Conservation (phyloP, 1,140 invertebrate species). For the Drosophila pachea region DNA sequence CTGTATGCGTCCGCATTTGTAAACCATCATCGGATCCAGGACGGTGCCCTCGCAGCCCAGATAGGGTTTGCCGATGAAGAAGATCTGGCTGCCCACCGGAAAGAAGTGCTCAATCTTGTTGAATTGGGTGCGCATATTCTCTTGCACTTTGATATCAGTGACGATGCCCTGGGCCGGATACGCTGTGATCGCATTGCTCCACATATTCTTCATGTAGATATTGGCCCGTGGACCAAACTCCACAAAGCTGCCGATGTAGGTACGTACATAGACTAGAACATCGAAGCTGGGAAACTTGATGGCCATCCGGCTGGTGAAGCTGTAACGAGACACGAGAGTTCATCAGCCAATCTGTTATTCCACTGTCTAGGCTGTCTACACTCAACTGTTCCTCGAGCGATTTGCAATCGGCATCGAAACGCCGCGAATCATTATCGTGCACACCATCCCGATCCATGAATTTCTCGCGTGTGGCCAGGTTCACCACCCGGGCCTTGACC, state of each 20-base stretch:
- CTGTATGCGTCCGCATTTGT: conserved; percentile 66
- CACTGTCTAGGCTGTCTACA: not conserved
- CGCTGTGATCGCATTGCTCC: conserved; percentile 54
- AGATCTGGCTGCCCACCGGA: conserved; percentile 83
- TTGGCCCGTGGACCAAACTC: conserved; percentile 79
- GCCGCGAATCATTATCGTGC: conserved; percentile 39
- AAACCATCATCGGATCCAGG: conserved; percentile 62
- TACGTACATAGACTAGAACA: conserved; percentile 86
- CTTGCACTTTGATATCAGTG: conserved; percentile 43
- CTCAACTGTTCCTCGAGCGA: conserved; percentile 73
- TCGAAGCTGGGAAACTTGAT: conserved; percentile 87
- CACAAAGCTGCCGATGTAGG: conserved; percentile 85
- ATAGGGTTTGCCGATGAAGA: conserved; percentile 88
- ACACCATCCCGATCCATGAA: conserved; percentile 42
- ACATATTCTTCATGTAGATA: conserved; percentile 50
- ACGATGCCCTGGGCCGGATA: conserved; percentile 82
- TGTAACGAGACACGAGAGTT: conserved; percentile 61
- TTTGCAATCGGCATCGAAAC: conserved; percentile 57
- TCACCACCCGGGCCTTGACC: conserved; percentile 82
- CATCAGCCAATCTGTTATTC: too few species aligned
- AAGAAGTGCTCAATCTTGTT: conserved; percentile 86
- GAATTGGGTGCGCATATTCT: conserved; percentile 42
- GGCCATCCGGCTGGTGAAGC: conserved; percentile 83
- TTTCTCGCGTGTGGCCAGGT: conserved; percentile 43
- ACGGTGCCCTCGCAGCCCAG: conserved; percentile 90